Evolutionary conservation across 2,113 vertebrate species (phyloP).

Genomic region (Dromas ardeola): DNA sequence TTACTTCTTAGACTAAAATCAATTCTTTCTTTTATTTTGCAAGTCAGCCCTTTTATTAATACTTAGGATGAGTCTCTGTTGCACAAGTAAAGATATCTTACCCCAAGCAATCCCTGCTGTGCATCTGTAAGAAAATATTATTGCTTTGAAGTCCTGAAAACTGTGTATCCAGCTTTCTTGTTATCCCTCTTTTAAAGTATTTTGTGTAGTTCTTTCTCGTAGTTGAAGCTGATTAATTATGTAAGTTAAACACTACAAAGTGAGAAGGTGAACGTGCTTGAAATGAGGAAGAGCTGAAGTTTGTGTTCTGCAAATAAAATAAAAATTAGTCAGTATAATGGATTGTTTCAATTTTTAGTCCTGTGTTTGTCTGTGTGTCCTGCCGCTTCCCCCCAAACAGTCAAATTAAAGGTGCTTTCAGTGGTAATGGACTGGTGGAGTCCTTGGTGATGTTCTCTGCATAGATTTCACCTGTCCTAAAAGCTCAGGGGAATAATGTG

Average conservation of each 20-base stretch:
- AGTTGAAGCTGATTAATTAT: neutral
- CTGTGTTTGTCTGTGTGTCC: fast-evolving
- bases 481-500: fast-evolving
- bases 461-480: neutral
- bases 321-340: neutral
- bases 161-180: neutral
- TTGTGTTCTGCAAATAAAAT: neutral
- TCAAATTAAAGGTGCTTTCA: neutral
- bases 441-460: neutral
- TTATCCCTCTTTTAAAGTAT: neutral
- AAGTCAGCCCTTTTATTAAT: slow-evolving; percentile 9
- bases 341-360: neutral
- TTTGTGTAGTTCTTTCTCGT: neutral
- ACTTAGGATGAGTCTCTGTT: neutral
- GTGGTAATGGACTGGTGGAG: neutral
- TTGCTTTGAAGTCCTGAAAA: slow-evolving; percentile 50
- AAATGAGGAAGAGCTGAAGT: neutral
- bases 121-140: neutral
- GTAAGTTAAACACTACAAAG: neutral
- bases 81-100: neutral
- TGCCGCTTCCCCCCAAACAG: neutral
- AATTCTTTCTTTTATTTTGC: neutral
- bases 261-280: neutral
- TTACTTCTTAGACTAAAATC: neutral
- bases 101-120: slow-evolving; percentile 32